phyloP scores from a whole-genome alignment of 2,797 vertebrate genomes.

The Sebastes taczanowskii region DNA sequence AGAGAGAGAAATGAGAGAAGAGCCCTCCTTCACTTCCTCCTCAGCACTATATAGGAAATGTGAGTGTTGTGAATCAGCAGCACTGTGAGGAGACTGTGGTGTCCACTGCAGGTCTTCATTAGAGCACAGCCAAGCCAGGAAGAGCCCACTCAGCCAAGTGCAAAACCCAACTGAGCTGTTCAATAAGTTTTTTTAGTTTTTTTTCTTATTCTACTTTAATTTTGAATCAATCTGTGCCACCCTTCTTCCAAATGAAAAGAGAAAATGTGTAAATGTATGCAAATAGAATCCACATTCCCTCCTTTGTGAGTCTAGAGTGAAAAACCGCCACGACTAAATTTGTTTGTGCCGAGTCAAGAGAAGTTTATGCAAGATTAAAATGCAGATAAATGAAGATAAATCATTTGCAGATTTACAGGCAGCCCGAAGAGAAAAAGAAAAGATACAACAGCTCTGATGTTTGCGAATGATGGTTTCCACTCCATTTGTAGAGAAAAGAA shows the following conservation, averaged over 20 bases:
- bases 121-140: conserved; percentile 26
- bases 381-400: conserved; percentile 7
- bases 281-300: not conserved
- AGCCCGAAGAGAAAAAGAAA: not conserved
- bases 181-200: not conserved
- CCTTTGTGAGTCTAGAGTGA: not conserved
- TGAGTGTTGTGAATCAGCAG: conserved; percentile 38
- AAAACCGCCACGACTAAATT: not conserved
- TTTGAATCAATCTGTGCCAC: not conserved
- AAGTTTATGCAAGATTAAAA: not conserved
- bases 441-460: not conserved
- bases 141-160: not conserved
- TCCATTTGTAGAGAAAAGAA: not conserved
- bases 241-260: not conserved
- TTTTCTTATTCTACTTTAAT: not conserved
- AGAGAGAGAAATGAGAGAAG: conserved; percentile 47
- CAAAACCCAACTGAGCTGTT: not conserved
- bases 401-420: not conserved
- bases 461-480: not conserved
- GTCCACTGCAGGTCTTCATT: conserved; percentile 45
- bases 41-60: conserved; percentile 4
- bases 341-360: not conserved
- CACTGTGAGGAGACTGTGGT: conserved; percentile 6
- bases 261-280: not conserved
- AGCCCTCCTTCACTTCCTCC: conserved; percentile 9